A percentile compares a stretch with the other conserved stretches of the same genome.
phyloP scores from a whole-genome alignment of 2,797 vertebrate species.

The Cynodonichthys magdalenae region DNA sequence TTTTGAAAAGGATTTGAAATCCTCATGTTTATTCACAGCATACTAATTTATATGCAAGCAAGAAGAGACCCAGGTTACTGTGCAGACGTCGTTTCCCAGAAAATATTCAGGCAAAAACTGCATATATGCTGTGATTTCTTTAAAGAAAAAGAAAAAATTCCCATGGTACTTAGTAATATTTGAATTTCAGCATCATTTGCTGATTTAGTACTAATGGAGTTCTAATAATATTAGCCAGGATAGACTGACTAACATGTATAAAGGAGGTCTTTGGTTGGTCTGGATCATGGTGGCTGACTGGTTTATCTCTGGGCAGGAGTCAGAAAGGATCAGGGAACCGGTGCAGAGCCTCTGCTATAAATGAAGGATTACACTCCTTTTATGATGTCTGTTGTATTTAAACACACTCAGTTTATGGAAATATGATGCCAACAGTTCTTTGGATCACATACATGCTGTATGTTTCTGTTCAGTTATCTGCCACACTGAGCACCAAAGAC shows the following conservation, averaged over 20 bases:
- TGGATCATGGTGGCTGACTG: conserved; percentile 25
- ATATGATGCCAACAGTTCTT: conserved; percentile 44
- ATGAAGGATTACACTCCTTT: conserved; percentile 61
- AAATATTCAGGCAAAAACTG: conserved; percentile 65
- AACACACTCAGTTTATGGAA: conserved; percentile 10
- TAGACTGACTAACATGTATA: conserved; percentile 53
- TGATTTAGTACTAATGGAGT: conserved; percentile 49
- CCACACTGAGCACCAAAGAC: conserved; percentile 68
- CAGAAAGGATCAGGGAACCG: conserved; percentile 20
- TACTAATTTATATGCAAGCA: conserved; percentile 76
- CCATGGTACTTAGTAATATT: conserved; percentile 66
- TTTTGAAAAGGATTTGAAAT: conserved; percentile 22
- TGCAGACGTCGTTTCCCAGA: conserved; percentile 50
- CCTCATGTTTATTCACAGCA: conserved; percentile 42
- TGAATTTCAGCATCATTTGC: conserved; percentile 50
- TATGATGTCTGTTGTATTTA: conserved; percentile 24
- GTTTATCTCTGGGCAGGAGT: conserved; percentile 38
- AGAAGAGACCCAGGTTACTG: conserved; percentile 75
- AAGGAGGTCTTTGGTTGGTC: conserved; percentile 33
- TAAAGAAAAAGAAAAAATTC: conserved; percentile 22
- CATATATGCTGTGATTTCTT: conserved; percentile 67
- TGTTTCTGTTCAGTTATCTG: conserved; percentile 31
- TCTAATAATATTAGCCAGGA: conserved; percentile 52
- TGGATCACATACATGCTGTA: conserved; percentile 15
- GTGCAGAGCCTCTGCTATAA: conserved; percentile 21